phyloP scores from a whole-genome alignment of 2,797 vertebrate genomes.

The Eidolon dupreanum region DNA sequence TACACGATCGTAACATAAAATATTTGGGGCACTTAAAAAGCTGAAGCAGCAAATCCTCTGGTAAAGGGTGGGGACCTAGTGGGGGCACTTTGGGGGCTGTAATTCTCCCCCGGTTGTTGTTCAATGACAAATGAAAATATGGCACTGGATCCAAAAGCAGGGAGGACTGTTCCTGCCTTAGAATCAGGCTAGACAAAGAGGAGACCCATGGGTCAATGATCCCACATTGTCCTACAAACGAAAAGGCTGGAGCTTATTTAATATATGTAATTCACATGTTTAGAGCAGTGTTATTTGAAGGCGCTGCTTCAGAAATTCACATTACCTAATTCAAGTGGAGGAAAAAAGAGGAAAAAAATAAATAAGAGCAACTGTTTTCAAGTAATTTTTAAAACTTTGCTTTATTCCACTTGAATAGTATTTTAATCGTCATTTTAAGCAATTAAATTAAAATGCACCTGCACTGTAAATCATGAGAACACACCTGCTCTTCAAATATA shows the following conservation, averaged over 20 bases:
- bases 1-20: background rate
- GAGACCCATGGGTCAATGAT: background rate
- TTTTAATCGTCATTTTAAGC: constrained; percentile 67
- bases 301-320: constrained; percentile 21
- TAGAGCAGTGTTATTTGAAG: background rate
- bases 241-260: background rate
- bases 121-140: constrained; percentile 45
- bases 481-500: constrained; percentile 74
- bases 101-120: background rate
- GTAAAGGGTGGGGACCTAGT: background rate
- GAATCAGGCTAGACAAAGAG: background rate
- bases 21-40: background rate
- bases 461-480: constrained; percentile 69
- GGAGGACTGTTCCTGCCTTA: background rate
- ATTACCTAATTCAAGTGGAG: background rate
- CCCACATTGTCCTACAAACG: background rate
- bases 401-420: constrained; percentile 75
- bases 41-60: constrained; percentile 5
- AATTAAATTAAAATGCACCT: constrained; percentile 80
- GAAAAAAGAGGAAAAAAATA: constrained; percentile 59
- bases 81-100: background rate
- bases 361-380: constrained; percentile 78
- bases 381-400: constrained; percentile 79
- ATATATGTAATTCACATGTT: background rate
- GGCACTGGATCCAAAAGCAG: background rate